Base-by-base conservation (phyloP, 2,113 vertebrate species). In the Rynchops niger region DNA sequence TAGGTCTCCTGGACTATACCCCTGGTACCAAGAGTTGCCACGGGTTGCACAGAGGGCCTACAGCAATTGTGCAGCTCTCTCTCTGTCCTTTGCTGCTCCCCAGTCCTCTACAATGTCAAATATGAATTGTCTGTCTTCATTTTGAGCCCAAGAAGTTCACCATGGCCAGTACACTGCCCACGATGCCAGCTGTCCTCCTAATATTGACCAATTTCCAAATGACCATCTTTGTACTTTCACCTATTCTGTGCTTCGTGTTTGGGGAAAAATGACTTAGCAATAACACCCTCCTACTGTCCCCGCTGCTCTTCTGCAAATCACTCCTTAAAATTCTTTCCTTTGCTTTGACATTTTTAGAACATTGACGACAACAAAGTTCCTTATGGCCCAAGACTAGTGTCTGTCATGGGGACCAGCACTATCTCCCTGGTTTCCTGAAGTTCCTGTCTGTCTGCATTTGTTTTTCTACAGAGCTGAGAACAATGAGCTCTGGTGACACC, bases 341-440 rank as follows among this genome's bases (percentile, higher is more conserved):
- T 84, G 6, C n/a, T 77, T 80, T 81, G 18, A 59, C 3, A 25
- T 77, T 69, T 86, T 78, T 65, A 82, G 85, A 82, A n/a, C 18
- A 5, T 32, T 23, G 29, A 12, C 3, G 3, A 9, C 6, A 26
- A 34, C 0, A 2, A 50, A 45, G 8, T 69, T 73, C 32, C 38
- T 49, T 40, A 23, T 23, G 26, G 42, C 19, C n/a, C 27, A 49
- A 32, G 56, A 63, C 17, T 38, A 19, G 7, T 4, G 1, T 15
- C 59, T 77, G 38, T 45, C 43, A 40, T 12, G 19, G 15, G 74
- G 82, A 52, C 79, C 55, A 90, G 22, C 12, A 11, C 12, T 56
- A 30, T 43, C 13, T 85, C 12, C 5, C 40, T 69, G 20, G 14
- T 65, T 92, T 84, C 43, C 43, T 55, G 69, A 80, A 25, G 12